phyloP scores from a whole-genome alignment of 2,888 invertebrate genomes.

The Stramonita haemastoma region DNA sequence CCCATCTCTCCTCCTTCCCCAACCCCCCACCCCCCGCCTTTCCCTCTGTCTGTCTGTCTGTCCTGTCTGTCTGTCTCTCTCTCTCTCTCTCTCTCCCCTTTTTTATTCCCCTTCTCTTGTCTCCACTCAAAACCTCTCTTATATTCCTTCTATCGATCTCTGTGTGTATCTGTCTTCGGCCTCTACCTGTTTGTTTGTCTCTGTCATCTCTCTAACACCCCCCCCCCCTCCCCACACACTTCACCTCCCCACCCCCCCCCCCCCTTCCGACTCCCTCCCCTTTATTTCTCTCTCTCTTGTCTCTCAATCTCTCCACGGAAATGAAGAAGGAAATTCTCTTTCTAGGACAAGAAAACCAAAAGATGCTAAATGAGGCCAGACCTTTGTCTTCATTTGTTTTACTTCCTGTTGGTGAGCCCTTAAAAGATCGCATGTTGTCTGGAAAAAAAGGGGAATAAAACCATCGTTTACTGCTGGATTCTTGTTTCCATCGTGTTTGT shows the following conservation, averaged over 20 bases:
- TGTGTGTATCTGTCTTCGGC: background rate
- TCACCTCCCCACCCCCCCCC: too few species aligned
- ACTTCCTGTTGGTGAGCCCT: background rate
- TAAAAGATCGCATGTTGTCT: background rate
- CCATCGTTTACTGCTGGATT: background rate
- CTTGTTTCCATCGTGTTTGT: too few species aligned
- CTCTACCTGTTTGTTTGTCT: background rate
- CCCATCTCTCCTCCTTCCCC: too few species aligned
- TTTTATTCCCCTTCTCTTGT: background rate
- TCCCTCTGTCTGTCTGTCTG: too few species aligned
- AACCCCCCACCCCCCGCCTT: too few species aligned
- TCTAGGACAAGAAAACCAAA: background rate
- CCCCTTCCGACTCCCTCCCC: too few species aligned
- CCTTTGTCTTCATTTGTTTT: slow-evolving; percentile 9
- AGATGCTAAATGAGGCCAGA: background rate
- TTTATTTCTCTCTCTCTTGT: too few species aligned
- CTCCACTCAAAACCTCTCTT: background rate
- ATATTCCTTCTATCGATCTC: too few species aligned
- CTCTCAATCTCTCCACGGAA: background rate
- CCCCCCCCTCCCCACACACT: too few species aligned
- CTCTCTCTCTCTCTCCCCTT: too few species aligned
- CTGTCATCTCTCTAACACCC: background rate
- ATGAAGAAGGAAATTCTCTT: background rate
- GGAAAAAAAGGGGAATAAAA: background rate
- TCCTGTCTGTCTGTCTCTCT: too few species aligned